Base-by-base conservation (phyloP, 2,113 vertebrate species). In the Casuarius casuarius region DNA sequence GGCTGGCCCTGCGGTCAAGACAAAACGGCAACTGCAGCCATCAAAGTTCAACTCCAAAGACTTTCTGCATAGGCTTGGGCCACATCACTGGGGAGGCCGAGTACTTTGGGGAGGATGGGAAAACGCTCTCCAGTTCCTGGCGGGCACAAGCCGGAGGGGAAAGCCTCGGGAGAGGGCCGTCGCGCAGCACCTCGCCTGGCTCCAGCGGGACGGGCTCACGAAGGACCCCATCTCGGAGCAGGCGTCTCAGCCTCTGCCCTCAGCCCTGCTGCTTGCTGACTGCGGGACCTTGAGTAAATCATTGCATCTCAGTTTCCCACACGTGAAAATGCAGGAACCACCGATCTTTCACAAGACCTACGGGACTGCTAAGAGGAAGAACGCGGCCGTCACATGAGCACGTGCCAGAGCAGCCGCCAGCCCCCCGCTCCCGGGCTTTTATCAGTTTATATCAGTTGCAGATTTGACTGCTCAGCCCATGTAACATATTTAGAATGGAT, bases 261-360 rank as follows among this genome's bases (percentile, higher is more conserved):
- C 1, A 0, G n/a, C 2, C 8, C 38, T 0, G 0, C 72, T 29
- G 25, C 73, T 12, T 51, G 46, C 0, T 0, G 61, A 48, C 66
- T n/a, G 42, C 4, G 3, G 44, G 49, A 33, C 28, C 18, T 12
- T 72, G 80, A 38, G 54, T 10, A 89, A 71, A 92, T 54, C 86
- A 88, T 85, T 52, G 77, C 54, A 14, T 1, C 85, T 83, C 87
- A n/a, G 61, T 33, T 75, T 82, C 88, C 88, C 73, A 20, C 79
- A 90, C 58, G 74, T 52, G 80, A 52, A 74, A 68, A 89, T 5
- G 4, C 31, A 88, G 54, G 51, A 72, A 54, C 56, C 38, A 3
- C 20, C 3, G 1, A 20, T 12, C 2, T 3, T 82, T 17, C 44
- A 72, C 54, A 78, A 90, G 82, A 26, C 23, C 68, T 20, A 12